Conservation (phyloP, 2,113 vertebrate genomes). For the Sebastes fasciatus region DNA sequence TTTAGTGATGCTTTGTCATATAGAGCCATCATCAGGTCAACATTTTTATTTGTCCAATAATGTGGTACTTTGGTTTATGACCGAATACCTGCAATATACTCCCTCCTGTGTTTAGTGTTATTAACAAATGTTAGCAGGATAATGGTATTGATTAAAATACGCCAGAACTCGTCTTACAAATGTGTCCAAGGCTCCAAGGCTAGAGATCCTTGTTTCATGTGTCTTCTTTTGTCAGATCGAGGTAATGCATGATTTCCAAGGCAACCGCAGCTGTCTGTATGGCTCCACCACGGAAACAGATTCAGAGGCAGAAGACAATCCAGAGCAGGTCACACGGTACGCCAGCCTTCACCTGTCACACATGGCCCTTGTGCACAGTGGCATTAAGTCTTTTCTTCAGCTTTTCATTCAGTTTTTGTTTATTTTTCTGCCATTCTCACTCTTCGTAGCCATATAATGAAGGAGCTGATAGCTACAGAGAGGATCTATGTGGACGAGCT, state of each 20-base stretch:
- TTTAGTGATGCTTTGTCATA: not conserved
- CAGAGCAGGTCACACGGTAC: conserved; percentile 90
- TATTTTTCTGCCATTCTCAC: not conserved
- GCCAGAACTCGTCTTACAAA: not conserved
- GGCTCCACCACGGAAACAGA: conserved; percentile 72
- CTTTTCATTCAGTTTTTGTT: not conserved
- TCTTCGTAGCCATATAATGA: conserved; percentile 88
- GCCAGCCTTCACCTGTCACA: not conserved
- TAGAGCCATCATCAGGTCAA: not conserved
- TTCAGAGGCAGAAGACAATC: conserved; percentile 88
- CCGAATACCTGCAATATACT: not conserved
- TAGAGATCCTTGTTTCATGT: not conserved
- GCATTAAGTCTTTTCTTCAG: not conserved
- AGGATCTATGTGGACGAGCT: conserved; percentile 93
- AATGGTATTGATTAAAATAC: not conserved
- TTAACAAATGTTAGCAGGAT: not conserved
- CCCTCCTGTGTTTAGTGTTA: not conserved
- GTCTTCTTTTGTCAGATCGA: conserved; percentile 87
- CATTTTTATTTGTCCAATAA: not conserved
- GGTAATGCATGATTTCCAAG: conserved; percentile 92
- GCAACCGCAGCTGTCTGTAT: conserved; percentile 86
- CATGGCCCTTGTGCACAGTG: not conserved
- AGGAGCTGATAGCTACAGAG: conserved; percentile 93
- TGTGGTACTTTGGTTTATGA: not conserved
- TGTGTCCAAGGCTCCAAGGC: not conserved